Evolutionary conservation across 1,140 invertebrate species (phyloP).

Genomic region (Scaptomyza hsui): DNA sequence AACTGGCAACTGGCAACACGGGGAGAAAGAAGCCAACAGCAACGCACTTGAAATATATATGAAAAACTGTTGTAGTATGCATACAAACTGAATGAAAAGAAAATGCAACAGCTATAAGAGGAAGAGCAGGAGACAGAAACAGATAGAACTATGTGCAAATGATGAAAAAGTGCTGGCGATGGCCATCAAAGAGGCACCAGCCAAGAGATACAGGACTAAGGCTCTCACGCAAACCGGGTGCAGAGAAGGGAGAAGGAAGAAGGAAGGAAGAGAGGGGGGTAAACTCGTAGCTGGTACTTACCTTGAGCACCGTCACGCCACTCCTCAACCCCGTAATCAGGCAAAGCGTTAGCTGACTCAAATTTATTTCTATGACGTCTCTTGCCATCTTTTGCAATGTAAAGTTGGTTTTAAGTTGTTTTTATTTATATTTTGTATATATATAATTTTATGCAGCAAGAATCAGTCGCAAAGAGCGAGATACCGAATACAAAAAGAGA

Average conservation of each 20-base stretch:
- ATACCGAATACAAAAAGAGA: conserved; percentile 16
- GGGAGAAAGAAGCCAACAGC: conserved; percentile 24
- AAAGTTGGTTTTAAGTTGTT: conserved; percentile 35
- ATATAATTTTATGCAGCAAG: conserved; percentile 74
- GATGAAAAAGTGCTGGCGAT: conserved; percentile 54
- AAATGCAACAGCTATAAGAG: conserved; percentile 53
- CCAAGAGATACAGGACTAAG: conserved; percentile 31
- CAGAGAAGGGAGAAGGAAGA: neutral
- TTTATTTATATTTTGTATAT: conserved; percentile 24
- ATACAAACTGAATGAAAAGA: conserved; percentile 59
- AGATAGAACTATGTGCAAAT: conserved; percentile 48
- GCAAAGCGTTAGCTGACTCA: conserved; percentile 80
- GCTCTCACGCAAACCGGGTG: neutral
- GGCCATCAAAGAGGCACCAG: conserved; percentile 61
- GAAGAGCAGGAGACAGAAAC: neutral
- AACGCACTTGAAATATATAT: conserved; percentile 63
- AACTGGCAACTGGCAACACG: conserved; percentile 27
- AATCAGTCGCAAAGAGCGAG: conserved; percentile 52
- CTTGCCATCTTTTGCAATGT: conserved; percentile 79
- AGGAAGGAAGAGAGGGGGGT: neutral
- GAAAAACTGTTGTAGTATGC: conserved; percentile 8
- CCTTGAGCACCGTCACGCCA: conserved; percentile 83
- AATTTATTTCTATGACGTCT: conserved; percentile 84
- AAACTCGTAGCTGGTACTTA: conserved; percentile 62
- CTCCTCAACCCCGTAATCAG: conserved; percentile 84